Evolutionary conservation across 2,797 vertebrate species (phyloP).

Genomic region (Telmatherina bonti): DNA sequence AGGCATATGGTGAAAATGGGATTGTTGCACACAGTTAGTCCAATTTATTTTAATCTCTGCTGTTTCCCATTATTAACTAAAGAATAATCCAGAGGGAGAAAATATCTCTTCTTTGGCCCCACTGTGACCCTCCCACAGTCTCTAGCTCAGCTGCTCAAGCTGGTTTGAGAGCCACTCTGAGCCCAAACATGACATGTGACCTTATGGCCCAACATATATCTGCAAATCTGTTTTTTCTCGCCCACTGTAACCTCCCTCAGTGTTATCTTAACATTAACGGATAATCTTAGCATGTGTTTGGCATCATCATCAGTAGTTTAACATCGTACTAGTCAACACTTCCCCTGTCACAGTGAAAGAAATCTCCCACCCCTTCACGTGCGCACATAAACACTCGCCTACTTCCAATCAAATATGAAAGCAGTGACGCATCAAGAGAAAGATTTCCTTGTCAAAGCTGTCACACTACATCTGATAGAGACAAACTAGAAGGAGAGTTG

Average conservation of each 20-base stretch:
- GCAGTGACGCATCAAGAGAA: slow-evolving; percentile 53
- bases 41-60: slow-evolving; percentile 30
- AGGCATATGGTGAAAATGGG: slow-evolving; percentile 12
- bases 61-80: slow-evolving; percentile 30
- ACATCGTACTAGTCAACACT: slow-evolving; percentile 48
- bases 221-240: slow-evolving; percentile 68
- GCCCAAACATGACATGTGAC: slow-evolving; percentile 66
- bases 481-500: slow-evolving; percentile 34
- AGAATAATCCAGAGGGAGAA: slow-evolving; percentile 36
- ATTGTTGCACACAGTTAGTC: slow-evolving; percentile 14
- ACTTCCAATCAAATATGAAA: slow-evolving; percentile 50
- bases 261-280: slow-evolving; percentile 67
- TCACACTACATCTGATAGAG: slow-evolving; percentile 45
- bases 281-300: slow-evolving; percentile 52
- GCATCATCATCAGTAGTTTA: slow-evolving; percentile 39
- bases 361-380: background rate
- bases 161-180: slow-evolving; percentile 49
- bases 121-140: slow-evolving; percentile 33
- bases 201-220: slow-evolving; percentile 74
- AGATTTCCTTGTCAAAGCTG: slow-evolving; percentile 66
- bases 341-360: slow-evolving; percentile 44
- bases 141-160: slow-evolving; percentile 54
- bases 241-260: slow-evolving; percentile 65
- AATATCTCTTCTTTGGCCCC: slow-evolving; percentile 41
- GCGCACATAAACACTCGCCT: slow-evolving; percentile 38